These are phyloP conservation scores for Pimephales promelas DNA, from an alignment of 2,113 vertebrate genomes.

Conservation along the genomic window DNA sequence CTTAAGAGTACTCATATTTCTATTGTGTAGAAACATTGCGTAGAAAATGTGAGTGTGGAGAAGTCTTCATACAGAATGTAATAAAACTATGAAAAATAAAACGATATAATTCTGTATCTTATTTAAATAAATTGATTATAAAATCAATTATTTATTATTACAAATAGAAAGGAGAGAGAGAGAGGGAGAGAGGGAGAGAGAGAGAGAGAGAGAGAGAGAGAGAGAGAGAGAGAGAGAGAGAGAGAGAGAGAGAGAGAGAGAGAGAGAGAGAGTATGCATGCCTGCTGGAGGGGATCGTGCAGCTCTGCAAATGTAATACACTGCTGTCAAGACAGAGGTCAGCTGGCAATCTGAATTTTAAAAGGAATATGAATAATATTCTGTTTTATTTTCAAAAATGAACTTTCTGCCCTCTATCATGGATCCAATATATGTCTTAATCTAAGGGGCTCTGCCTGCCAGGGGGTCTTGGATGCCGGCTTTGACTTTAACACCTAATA, in stretches of 20 bases:
- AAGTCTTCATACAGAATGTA: neutral
- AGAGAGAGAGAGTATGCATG: slow-evolving; percentile 41
- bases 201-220: no score
- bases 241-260: no score
- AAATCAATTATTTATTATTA: slow-evolving; percentile 25
- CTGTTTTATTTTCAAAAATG: slow-evolving; percentile 99
- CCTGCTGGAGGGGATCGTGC: slow-evolving; percentile 78
- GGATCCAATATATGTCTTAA: slow-evolving; percentile 99
- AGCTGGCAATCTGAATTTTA: slow-evolving; percentile 99
- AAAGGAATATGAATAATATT: slow-evolving; percentile 99
- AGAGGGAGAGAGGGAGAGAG: no score
- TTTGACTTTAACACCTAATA: slow-evolving; percentile 99
- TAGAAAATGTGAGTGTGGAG: slow-evolving; percentile 2
- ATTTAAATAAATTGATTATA: slow-evolving; percentile 27
- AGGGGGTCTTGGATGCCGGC: slow-evolving; percentile 91
- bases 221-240: slow-evolving; percentile 40
- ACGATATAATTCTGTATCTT: slow-evolving; percentile 21
- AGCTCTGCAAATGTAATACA: slow-evolving; percentile 99
- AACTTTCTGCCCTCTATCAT: slow-evolving; percentile 99
- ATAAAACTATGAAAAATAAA: neutral
- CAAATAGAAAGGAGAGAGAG: slow-evolving; percentile 34
- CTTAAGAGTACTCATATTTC: neutral
- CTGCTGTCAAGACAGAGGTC: slow-evolving; percentile 98
- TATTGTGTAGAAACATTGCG: slow-evolving; percentile 16
- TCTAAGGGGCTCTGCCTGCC: slow-evolving; percentile 98